phyloP scores from a whole-genome alignment of 2,888 invertebrate species.

The Caenorhabditis sp. region DNA sequence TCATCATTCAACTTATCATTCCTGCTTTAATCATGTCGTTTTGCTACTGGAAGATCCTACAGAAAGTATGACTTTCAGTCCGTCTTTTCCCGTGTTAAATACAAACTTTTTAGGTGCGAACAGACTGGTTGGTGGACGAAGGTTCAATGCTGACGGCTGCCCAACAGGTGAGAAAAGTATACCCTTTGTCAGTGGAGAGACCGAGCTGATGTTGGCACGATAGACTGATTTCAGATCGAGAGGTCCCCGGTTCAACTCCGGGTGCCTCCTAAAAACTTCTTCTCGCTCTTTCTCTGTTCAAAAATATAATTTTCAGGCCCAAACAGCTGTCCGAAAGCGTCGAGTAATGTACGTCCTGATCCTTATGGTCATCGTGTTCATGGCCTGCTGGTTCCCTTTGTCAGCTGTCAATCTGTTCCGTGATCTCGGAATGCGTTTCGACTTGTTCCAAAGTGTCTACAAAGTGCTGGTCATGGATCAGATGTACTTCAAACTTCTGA shows the following conservation, averaged over 20 bases:
- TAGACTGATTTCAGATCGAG: constrained; percentile 80
- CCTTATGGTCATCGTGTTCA: constrained; percentile 81
- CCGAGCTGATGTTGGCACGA: neutral
- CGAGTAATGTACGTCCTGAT: constrained; percentile 81
- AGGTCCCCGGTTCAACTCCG: constrained; percentile 82
- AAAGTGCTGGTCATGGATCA: constrained; percentile 67
- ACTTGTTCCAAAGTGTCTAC: constrained; percentile 46
- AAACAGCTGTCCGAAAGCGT: constrained; percentile 75
- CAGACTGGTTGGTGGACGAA: constrained; percentile 81
- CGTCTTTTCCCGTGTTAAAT: neutral
- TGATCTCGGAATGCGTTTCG: constrained; percentile 72
- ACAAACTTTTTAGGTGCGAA: constrained; percentile 67
- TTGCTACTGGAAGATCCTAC: constrained; percentile 82
- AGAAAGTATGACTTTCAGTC: constrained; percentile 75
- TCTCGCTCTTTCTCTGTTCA: neutral
- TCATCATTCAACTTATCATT: constrained; percentile 79
- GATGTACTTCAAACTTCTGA: constrained; percentile 81
- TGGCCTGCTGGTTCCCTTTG: constrained; percentile 81
- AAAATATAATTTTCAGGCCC: constrained; percentile 38
- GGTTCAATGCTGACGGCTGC: constrained; percentile 82
- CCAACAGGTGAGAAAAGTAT: constrained; percentile 74
- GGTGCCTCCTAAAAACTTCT: constrained; percentile 76
- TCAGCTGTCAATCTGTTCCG: constrained; percentile 80
- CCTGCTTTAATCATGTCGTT: constrained; percentile 81
- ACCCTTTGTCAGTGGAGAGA: neutral